Evolutionary conservation across 2,113 vertebrate species (phyloP).

Genomic region (Oxyruncus cristatus): DNA sequence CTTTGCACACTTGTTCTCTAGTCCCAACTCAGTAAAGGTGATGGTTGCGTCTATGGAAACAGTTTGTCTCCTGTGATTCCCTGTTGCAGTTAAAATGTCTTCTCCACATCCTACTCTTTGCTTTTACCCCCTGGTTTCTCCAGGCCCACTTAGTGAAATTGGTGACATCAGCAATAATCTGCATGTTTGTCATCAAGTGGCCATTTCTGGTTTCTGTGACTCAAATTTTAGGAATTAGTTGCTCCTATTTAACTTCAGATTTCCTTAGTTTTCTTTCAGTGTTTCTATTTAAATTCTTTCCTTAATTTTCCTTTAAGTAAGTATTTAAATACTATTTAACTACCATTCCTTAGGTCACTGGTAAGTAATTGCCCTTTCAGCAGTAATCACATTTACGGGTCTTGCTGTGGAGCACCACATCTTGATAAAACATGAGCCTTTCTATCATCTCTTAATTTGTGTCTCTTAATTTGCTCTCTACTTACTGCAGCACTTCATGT

Average conservation of each 20-base stretch:
- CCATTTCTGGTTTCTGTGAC: not conserved
- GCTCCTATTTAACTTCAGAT: not conserved
- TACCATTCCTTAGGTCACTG: not conserved
- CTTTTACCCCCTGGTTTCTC: not conserved
- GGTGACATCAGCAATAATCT: not conserved
- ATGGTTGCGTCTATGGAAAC: not conserved
- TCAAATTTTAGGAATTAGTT: not conserved
- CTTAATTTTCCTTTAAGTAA: not conserved
- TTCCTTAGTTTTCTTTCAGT: not conserved
- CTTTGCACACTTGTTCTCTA: not conserved
- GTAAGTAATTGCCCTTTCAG: not conserved
- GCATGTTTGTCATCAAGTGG: not conserved
- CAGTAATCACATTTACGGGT: not conserved
- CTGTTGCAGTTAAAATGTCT: not conserved
- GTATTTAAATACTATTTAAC: not conserved
- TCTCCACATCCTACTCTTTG: not conserved
- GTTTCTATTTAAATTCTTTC: not conserved
- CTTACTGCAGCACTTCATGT: not conserved
- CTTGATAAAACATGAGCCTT: not conserved
- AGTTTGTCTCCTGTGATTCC: not conserved
- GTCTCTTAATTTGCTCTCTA: not conserved
- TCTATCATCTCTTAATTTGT: not conserved
- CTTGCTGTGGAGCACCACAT: not conserved
- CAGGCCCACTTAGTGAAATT: not conserved
- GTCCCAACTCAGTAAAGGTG: not conserved